These are phyloP conservation scores for Cosmopolites sordidus DNA, from an alignment of 2,888 invertebrate species.

Conservation along the genomic window DNA sequence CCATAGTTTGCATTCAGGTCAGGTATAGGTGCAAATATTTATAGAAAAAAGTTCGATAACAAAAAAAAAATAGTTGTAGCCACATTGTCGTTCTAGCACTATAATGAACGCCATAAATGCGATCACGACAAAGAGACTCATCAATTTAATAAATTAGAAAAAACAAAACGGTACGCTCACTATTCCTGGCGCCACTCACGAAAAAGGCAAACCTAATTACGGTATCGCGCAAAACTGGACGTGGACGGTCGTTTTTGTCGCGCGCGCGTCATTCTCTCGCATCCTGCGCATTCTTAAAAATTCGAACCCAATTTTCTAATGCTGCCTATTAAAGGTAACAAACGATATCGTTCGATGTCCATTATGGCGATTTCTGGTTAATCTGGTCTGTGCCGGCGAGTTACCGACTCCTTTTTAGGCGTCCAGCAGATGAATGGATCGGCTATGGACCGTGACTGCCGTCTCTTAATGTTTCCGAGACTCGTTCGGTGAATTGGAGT, in stretches of 20 bases:
- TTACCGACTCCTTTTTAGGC: not conserved
- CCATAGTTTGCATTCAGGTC: too few species aligned
- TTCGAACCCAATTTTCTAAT: not conserved
- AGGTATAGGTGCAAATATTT: too few species aligned
- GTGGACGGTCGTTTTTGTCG: too few species aligned
- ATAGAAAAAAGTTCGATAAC: too few species aligned
- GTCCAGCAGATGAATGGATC: not conserved
- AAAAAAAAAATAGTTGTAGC: too few species aligned
- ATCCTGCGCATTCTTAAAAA: not conserved
- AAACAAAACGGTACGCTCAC: not conserved
- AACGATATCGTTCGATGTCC: not conserved
- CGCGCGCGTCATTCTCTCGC: too few species aligned
- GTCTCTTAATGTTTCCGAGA: not conserved
- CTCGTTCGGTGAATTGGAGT: not conserved
- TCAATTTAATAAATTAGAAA: not conserved
- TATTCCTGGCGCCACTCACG: not conserved
- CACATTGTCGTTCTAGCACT: too few species aligned
- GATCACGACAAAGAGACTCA: too few species aligned
- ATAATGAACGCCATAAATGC: too few species aligned
- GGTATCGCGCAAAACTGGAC: too few species aligned
- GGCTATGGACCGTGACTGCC: not conserved
- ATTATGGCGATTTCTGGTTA: constrained; percentile 5
- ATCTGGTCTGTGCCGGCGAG: not conserved
- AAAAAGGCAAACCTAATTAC: not conserved
- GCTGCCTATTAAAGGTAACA: not conserved